Conservation (phyloP, 2,888 invertebrate species). For the Oasisia sp. region DNA sequence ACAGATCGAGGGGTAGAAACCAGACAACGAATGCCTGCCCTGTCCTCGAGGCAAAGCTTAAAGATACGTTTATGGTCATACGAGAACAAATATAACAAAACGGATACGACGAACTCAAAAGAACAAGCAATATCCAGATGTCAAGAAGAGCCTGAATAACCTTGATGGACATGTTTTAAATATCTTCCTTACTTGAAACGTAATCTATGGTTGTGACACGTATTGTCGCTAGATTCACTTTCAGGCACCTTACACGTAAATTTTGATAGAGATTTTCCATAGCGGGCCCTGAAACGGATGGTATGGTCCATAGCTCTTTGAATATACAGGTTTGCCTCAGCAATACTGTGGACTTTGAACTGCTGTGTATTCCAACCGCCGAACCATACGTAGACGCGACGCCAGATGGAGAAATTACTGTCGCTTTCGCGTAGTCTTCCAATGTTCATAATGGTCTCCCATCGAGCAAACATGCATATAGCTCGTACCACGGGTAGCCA, state of each 20-base stretch:
- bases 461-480: background rate
- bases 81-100: no score
- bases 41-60: no score
- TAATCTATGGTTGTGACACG: no score
- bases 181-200: no score
- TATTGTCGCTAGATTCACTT: background rate
- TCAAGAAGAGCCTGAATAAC: no score
- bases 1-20: no score
- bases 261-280: background rate
- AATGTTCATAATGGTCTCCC: conserved; percentile 3
- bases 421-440: background rate
- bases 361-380: background rate
- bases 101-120: no score
- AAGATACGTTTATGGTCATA: no score
- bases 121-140: no score
- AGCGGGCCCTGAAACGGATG: background rate
- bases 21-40: no score
- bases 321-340: background rate
- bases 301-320: background rate
- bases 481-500: background rate
- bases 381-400: background rate
- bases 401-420: background rate
- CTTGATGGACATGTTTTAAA: no score
- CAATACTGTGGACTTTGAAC: background rate
- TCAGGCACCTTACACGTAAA: background rate